Evolutionary conservation across 2,888 invertebrate genomes (phyloP), one percentile per base, ranked within the genome.

Genomic region (Cataglyphis cursor): DNA sequence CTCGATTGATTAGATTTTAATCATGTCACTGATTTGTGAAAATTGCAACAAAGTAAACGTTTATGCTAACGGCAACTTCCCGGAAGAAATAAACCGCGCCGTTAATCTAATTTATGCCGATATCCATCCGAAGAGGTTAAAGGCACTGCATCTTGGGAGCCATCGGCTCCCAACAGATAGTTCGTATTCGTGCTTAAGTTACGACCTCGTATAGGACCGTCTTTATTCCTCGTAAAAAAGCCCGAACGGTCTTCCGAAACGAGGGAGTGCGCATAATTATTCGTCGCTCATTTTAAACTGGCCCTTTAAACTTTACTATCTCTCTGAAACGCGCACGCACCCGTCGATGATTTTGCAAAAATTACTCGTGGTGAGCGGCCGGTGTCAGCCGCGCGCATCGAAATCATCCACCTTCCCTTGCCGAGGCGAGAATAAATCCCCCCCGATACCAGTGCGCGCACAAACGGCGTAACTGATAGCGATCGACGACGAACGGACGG

Each of bases 201-300:
- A 90, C 83, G 90, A 89, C 90, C 88, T 83, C 89, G 90, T 85
- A 51, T 51, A 82, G 86, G 86, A 81, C 87, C 83, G 87, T 83
- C 89, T 90, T 90, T 89, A 90, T 90, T 90, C 89, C 88, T 90
- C 90, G 90, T 90, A 90, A 90, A 90, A 90, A 90, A 85, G 86
- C 57, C 82, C 57, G 84, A 85, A 89, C 88, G 78, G 86, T 84
- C 88, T 90, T 89, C 88, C 88, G 86, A 89, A 89, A 90, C 88
- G 89, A 86, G 90, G 87, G 86, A 86, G 83, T 65, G 84, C 84
- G 89, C 89, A 90, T 90, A 90, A 90, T 90, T 90, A 90, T 90
- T 87, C 88, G 86, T 89, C 88, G 88, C 87, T 90, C 85, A 89
- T 87, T 89, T 87, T 82, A 38, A 59, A 65, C 82, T 76, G 81